These are phyloP conservation scores for Drosophila conformis DNA, from an alignment of 2,888 invertebrate species.

Conservation along the genomic window DNA sequence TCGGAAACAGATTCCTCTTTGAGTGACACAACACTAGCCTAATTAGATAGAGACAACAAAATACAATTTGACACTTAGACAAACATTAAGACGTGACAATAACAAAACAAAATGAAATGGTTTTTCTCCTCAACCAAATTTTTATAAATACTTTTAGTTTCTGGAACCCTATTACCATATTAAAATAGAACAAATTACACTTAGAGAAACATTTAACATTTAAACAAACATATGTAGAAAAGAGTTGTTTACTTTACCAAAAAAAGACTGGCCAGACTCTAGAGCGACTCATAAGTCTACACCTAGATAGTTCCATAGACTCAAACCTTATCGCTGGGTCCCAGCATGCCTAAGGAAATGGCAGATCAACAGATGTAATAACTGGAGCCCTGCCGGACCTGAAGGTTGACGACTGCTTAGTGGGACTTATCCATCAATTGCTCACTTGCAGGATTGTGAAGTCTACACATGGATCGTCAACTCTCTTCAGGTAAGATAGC, in stretches of 20 bases:
- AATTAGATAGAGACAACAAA: conserved; percentile 16
- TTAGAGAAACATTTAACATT: background rate
- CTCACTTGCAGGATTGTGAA: too few relatives aligned
- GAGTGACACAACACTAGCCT: conserved; percentile 68
- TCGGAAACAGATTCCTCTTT: conserved; percentile 79
- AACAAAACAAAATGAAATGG: background rate
- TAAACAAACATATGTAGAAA: background rate
- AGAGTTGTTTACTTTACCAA: background rate
- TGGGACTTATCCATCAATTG: too few relatives aligned
- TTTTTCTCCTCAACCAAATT: background rate
- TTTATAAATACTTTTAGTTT: background rate
- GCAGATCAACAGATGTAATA: too few relatives aligned
- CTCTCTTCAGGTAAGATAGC: too few relatives aligned
- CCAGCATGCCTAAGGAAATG: too few relatives aligned
- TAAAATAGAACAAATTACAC: background rate
- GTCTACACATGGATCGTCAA: too few relatives aligned
- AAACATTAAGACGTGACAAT: background rate
- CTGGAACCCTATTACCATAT: background rate
- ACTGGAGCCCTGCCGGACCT: too few relatives aligned
- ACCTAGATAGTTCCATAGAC: too few relatives aligned
- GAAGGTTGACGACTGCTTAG: too few relatives aligned
- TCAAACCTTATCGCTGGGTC: too few relatives aligned
- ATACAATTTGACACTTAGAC: background rate
- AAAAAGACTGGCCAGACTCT: background rate
- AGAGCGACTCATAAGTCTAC: too few relatives aligned